Base-by-base conservation (phyloP, 2,113 vertebrate species). In the Lagopus muta region DNA sequence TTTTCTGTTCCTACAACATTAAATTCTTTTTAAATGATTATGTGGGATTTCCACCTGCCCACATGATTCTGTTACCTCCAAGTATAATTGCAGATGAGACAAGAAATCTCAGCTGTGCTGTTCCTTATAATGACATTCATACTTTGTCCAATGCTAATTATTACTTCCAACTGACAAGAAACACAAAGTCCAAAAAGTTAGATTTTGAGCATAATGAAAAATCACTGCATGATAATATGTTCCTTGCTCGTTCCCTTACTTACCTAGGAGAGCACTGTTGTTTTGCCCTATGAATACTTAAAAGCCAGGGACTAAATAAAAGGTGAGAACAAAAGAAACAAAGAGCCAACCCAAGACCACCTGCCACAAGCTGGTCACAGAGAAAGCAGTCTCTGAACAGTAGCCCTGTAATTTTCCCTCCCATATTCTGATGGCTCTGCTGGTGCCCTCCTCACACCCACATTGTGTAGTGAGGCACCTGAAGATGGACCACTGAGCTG, bases 81-180 rank as follows among this genome's bases (percentile, higher is more conserved):
- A 90, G 79, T 82, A 52, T 80, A 90, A 96, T 58, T 94, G 81
- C 94, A 97, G 96, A 96, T 87, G 78, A 97, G 86, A 93, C 57
- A 78, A 86, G 85, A 96, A 95, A 89, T 94, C 90, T 95, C 95
- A 78, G 69, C 75, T 95, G 82, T 64, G 78, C 82, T 83, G 85
- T 87, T 86, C 47, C 71, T 95, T 21, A 70, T 73, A 62, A 91
- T 80, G 32, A 27, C 78, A 82, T 85, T 87, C 74, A 13, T 86
- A 92, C 93, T 85, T 85, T 88, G 82, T 92, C 84, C 1, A 1
- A 78, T 79, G 40, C 85, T 96, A 97, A 96, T 93, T 96, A 92
- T 92, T 94, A 58, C 90, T 94, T 65, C 43, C 40, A 83, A 79
- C 75, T 47, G 54, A 90, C 70, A 89, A 52, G 86, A 66, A 77